These are phyloP conservation scores for Hiodon tergisus DNA, from an alignment of 2,113 vertebrate species.

Conservation along the genomic window DNA sequence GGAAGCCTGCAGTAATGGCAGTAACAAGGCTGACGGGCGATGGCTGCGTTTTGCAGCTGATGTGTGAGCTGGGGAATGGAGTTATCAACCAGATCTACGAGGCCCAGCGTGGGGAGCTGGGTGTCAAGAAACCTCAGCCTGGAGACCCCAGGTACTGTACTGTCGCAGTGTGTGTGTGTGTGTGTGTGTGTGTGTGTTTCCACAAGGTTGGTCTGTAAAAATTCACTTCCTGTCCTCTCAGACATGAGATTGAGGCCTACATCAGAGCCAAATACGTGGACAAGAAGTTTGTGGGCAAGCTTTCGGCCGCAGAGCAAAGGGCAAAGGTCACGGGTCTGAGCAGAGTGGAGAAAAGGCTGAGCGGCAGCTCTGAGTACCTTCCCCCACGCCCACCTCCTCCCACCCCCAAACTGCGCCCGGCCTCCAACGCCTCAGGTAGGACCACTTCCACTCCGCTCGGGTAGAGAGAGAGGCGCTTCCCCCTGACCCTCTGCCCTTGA, in stretches of 20 bases:
- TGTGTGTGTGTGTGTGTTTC: not conserved
- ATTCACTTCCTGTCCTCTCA: slow-evolving; percentile 37
- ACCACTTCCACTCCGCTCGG: not conserved
- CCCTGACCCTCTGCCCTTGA: not conserved
- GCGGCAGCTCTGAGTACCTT: slow-evolving; percentile 49
- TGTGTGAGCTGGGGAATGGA: slow-evolving; percentile 94
- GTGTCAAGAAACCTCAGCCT: slow-evolving; percentile 76
- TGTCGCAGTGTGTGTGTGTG: not conserved
- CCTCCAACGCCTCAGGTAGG: slow-evolving; percentile 57
- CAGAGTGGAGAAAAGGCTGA: slow-evolving; percentile 54
- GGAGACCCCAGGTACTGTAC: slow-evolving; percentile 61
- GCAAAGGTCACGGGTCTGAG: slow-evolving; percentile 50
- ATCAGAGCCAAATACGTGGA: slow-evolving; percentile 96
- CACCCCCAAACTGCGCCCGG: slow-evolving; percentile 39
- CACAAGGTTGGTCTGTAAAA: not conserved
- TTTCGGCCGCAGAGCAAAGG: slow-evolving; percentile 57
- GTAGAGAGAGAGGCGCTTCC: not conserved
- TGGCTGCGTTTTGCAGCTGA: slow-evolving; percentile 66
- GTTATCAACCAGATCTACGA: slow-evolving; percentile 95
- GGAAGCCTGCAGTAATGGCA: no score
- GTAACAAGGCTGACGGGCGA: not conserved
- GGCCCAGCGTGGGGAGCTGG: slow-evolving; percentile 72
- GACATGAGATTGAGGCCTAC: slow-evolving; percentile 90
- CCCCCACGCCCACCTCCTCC: slow-evolving; percentile 44
- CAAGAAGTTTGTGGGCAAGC: slow-evolving; percentile 75